Base-by-base conservation (phyloP, 2,113 vertebrate species). In the Psilopogon haemacephalus region DNA sequence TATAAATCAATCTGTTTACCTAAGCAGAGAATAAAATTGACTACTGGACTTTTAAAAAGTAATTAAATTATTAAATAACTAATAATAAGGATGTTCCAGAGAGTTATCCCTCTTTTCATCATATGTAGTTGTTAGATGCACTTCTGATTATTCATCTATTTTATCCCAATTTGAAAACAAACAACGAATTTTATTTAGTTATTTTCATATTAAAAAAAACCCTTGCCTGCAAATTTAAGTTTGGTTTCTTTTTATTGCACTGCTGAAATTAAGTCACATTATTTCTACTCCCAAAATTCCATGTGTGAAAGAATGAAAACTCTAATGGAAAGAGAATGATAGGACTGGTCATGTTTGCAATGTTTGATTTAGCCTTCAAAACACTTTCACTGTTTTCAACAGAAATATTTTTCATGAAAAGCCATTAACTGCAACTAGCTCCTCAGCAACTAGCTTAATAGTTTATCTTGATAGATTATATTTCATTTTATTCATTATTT, bases 1-100 rank as follows among this genome's bases (percentile, higher is more conserved):
- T 76, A 79, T 48, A 84, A 87, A 90, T 89, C 92, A 81, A 86
- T 86, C 73, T 85, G 46, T 91, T 94, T 95, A 90, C 71, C 63
- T 70, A 69, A 75, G 80, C 46, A 83, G 73, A 85, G 59, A 91
- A 79, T 42, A 68, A 79, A 84, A 75, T 84, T 89, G 62, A 87
- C 86, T 37, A 28, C 16, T 62, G 33, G 44, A 54, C 63, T 93
- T 44, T 67, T 46, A 58, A 90, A 83, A 92, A 69, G 30, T 35
- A 89, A 82, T 44, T 32, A 24, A 79, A 92, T 69, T 60, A 40
- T 74, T 81, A 72, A 94, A 64, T 35, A 88, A 52, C 15, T 62
- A 90, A 72, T 28, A 92, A 64, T 33, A n/a, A 90, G 35, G 54
- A 74, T 42, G 48, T 84, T 69, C 48, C 38, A 38, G 46, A 64